Conservation (phyloP, 23 tunicate genomes). For the Styela clava region DNA sequence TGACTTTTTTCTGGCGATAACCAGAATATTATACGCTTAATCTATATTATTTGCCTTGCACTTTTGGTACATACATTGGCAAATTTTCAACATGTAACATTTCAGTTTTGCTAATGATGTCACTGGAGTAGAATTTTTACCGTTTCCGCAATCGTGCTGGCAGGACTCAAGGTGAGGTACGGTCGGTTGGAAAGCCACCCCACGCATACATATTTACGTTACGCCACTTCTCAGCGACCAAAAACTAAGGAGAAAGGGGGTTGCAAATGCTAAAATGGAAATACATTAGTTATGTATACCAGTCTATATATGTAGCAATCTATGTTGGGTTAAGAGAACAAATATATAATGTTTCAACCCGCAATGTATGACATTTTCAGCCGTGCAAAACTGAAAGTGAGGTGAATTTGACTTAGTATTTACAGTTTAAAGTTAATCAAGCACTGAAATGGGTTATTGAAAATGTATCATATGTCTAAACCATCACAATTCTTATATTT, state of each 20-base stretch:
- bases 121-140: background rate
- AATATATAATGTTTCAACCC: background rate
- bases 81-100: no score
- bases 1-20: no score
- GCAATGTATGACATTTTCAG: background rate
- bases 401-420: no score
- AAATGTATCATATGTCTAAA: no score
- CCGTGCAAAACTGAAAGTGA: background rate
- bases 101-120: background rate
- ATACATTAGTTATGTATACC: background rate
- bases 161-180: background rate
- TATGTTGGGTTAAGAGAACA: background rate
- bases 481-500: no score
- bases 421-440: no score
- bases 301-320: background rate
- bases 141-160: background rate
- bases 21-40: no score
- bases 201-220: background rate
- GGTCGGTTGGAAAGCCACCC: constrained; percentile 1
- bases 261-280: background rate
- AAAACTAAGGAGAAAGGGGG: background rate
- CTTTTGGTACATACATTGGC: no score
- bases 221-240: background rate
- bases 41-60: no score
- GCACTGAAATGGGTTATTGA: no score